Conservation (phyloP, 2,797 vertebrate genomes). For the Phaenicophaeus curvirostris region DNA sequence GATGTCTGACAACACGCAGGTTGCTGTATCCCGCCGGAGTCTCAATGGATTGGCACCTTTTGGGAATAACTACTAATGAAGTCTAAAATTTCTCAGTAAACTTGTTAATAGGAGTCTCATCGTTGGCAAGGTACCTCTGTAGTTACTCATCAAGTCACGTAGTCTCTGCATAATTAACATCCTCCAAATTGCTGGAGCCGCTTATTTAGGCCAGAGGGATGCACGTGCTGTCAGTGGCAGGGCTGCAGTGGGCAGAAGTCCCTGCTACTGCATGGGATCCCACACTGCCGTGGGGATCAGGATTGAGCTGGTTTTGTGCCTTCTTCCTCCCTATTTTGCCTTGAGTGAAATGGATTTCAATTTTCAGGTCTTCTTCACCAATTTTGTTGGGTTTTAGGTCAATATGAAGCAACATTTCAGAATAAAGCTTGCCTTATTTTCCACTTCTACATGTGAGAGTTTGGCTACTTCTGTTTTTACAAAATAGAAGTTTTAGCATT, state of each 20-base stretch:
- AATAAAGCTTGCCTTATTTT: background rate
- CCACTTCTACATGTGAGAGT: background rate
- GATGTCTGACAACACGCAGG: background rate
- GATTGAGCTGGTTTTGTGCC: background rate
- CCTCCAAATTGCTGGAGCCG: background rate
- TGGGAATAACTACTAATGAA: conserved; percentile 25
- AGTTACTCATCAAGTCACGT: conserved; percentile 24
- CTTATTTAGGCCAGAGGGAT: background rate
- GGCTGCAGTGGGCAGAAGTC: background rate
- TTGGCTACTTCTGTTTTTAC: no score
- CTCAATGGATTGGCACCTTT: background rate
- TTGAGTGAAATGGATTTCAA: background rate
- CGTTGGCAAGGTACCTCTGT: background rate
- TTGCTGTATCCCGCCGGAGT: background rate
- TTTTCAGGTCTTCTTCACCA: background rate
- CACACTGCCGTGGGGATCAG: accelerated
- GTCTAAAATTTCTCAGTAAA: background rate
- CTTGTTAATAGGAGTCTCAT: background rate
- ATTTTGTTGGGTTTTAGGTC: background rate
- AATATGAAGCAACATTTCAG: background rate
- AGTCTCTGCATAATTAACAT: conserved; percentile 29
- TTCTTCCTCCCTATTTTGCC: background rate
- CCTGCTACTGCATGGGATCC: accelerated
- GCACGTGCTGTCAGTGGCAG: background rate
- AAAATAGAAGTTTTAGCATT: no score